Conservation (phyloP, 2,113 vertebrate genomes). For the Pandion haliaetus region DNA sequence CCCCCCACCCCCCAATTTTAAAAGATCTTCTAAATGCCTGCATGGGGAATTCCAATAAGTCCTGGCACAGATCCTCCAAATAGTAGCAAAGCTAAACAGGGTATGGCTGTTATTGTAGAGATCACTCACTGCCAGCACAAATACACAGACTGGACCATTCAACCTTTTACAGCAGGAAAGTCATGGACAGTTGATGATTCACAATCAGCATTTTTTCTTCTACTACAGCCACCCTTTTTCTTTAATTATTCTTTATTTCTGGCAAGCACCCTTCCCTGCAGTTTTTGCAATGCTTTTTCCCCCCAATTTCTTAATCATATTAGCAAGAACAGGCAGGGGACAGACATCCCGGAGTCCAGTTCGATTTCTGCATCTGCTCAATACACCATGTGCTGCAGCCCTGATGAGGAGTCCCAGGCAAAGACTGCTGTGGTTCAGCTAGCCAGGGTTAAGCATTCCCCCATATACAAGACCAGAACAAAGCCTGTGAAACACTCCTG, state of each 20-base stretch:
- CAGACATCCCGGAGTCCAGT: background rate
- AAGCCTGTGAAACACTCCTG: background rate
- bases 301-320: background rate
- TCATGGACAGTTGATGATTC: slow-evolving; percentile 5
- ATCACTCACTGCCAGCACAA: slow-evolving; percentile 45
- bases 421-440: background rate
- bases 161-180: slow-evolving; percentile 5
- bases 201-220: background rate
- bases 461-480: background rate
- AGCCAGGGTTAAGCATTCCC: background rate
- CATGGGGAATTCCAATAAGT: slow-evolving; percentile 22
- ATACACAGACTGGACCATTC: slow-evolving; percentile 30
- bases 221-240: background rate
- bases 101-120: slow-evolving; percentile 1
- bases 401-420: background rate
- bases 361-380: background rate
- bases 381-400: rapidly evolving
- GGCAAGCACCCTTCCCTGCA: background rate
- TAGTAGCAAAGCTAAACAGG: slow-evolving; percentile 59
- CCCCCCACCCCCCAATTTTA: background rate
- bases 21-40: background rate
- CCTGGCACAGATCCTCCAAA: slow-evolving; percentile 4
- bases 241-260: background rate
- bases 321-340: background rate
- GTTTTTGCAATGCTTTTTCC: rapidly evolving